Evolutionary conservation across 2,113 vertebrate species (phyloP).

Genomic region (Corynorhinus townsendii): DNA sequence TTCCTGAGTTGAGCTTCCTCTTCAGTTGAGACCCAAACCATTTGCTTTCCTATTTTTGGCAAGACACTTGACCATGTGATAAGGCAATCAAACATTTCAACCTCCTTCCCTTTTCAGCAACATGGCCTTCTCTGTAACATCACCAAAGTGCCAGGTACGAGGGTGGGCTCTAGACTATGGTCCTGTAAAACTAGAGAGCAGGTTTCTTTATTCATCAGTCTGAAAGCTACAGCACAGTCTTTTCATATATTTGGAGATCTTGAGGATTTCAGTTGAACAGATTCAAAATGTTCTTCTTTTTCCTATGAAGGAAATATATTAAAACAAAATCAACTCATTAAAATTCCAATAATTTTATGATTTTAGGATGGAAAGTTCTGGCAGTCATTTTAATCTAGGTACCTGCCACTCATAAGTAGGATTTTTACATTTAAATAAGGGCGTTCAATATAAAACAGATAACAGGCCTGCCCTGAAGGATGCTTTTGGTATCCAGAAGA

Average conservation of each 20-base stretch:
- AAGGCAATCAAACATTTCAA: slow-evolving; percentile 80
- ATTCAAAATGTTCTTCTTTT: slow-evolving; percentile 92
- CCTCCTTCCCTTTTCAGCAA: slow-evolving; percentile 60
- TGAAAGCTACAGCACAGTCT: slow-evolving; percentile 70
- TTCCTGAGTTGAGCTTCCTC: slow-evolving; percentile 86
- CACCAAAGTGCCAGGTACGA: slow-evolving; percentile 68
- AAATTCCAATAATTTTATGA: slow-evolving; percentile 44
- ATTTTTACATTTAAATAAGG: slow-evolving; percentile 29
- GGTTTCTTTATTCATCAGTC: slow-evolving; percentile 73
- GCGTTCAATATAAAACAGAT: slow-evolving; percentile 13
- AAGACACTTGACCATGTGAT: slow-evolving; percentile 77
- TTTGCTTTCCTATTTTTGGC: slow-evolving; percentile 78
- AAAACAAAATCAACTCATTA: slow-evolving; percentile 42
- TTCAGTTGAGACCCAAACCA: slow-evolving; percentile 74
- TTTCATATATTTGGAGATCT: slow-evolving; percentile 89
- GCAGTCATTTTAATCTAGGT: neutral
- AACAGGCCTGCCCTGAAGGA: neutral
- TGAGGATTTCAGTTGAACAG: slow-evolving; percentile 95
- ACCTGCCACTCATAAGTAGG: slow-evolving; percentile 32
- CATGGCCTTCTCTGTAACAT: slow-evolving; percentile 67
- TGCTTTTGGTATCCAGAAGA: slow-evolving; percentile 37
- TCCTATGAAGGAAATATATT: slow-evolving; percentile 83
- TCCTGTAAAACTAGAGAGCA: slow-evolving; percentile 78
- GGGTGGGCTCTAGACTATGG: slow-evolving; percentile 72
- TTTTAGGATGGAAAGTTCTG: slow-evolving; percentile 24